phyloP scores from a whole-genome alignment of 2,888 invertebrate genomes.

The Alloplasta piceator region DNA sequence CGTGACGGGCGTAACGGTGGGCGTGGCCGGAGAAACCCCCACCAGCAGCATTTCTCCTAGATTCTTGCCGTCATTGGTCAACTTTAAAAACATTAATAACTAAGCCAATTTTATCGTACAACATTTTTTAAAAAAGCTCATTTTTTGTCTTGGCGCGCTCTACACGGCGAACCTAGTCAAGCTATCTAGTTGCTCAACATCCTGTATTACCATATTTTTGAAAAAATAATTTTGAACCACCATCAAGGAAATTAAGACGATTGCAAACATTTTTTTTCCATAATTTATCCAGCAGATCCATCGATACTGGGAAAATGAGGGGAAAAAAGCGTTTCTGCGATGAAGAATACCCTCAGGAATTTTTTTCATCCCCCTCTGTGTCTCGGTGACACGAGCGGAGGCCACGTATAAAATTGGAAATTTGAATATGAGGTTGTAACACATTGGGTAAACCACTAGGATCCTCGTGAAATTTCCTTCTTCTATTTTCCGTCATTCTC shows the following conservation, averaged over 20 bases:
- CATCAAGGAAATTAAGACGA: background rate
- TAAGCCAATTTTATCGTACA: too few species aligned
- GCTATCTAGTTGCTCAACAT: too few species aligned
- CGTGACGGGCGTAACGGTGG: too few species aligned
- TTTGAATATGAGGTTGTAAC: slow-evolving; percentile 13
- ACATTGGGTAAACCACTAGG: background rate
- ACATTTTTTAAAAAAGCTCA: too few species aligned
- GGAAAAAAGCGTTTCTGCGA: background rate
- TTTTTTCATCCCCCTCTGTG: background rate
- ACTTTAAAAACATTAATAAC: too few species aligned
- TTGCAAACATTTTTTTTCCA: background rate
- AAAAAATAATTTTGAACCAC: slow-evolving; percentile 6
- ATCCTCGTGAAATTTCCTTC: background rate
- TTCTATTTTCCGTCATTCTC: background rate
- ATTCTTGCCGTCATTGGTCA: too few species aligned
- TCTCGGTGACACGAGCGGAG: background rate
- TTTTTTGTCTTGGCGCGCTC: too few species aligned
- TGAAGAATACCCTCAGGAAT: background rate
- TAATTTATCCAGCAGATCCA: background rate
- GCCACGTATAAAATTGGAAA: slow-evolving; percentile 16
- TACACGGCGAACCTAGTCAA: too few species aligned
- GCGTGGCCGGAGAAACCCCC: too few species aligned
- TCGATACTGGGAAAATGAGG: background rate
- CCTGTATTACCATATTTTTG: slow-evolving; percentile 32
- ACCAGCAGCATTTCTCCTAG: too few species aligned